Conservation (phyloP, 2,113 vertebrate genomes). For the Crotophaga sulcirostris region DNA sequence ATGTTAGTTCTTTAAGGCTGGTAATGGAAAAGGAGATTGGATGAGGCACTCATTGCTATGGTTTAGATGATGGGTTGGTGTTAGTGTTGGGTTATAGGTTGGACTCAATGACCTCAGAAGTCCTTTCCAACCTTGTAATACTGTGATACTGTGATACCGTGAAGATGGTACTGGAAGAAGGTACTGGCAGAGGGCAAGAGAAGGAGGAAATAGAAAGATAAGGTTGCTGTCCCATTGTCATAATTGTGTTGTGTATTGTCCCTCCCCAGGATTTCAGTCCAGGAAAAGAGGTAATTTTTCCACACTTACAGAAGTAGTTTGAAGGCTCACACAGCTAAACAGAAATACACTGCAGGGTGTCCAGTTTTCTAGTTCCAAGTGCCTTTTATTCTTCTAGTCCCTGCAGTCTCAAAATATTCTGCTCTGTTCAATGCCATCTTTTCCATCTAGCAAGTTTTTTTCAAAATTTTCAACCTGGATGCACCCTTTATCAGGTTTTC, state of each 20-base stretch:
- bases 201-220: neutral
- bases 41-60: too few relatives aligned
- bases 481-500: neutral
- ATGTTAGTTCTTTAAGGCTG: neutral
- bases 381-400: neutral
- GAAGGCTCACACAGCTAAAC: neutral
- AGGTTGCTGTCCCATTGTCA: fast-evolving
- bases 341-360: neutral
- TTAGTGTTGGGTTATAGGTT: too few relatives aligned
- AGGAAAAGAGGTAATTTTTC: neutral
- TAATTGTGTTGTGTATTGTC: fast-evolving
- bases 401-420: neutral
- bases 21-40: too few relatives aligned
- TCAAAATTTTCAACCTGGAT: neutral
- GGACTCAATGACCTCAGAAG: too few relatives aligned
- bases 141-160: too few relatives aligned
- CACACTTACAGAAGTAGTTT: neutral
- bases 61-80: too few relatives aligned
- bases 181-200: neutral
- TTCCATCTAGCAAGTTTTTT: neutral
- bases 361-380: neutral
- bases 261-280: neutral
- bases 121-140: too few relatives aligned
- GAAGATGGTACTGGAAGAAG: neutral
- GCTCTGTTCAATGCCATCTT: neutral